phyloP scores from a whole-genome alignment of 2,888 invertebrate genomes.

The Odontocerum albicorne region DNA sequence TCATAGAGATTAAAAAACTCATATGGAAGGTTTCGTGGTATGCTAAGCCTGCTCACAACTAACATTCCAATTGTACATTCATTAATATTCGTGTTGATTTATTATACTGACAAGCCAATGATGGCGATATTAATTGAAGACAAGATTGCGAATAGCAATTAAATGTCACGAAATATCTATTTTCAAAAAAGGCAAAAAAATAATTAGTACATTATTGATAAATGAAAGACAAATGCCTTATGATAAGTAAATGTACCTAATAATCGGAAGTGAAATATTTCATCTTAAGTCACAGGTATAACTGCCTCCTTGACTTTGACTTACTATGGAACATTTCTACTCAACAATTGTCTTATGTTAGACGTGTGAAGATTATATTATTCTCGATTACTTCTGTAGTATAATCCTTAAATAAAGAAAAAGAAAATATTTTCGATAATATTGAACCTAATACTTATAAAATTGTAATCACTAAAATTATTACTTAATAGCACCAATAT shows the following conservation, averaged over 20 bases:
- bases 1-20: too few relatives aligned
- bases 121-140: too few relatives aligned
- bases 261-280: slow-evolving; percentile 18
- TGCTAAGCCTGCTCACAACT: slow-evolving; percentile 29
- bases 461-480: slow-evolving; percentile 35
- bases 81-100: too few relatives aligned
- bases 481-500: slow-evolving; percentile 37
- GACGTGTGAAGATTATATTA: slow-evolving; percentile 3
- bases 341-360: slow-evolving; percentile 22
- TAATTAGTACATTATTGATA: not conserved
- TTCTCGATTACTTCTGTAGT: slow-evolving; percentile 20
- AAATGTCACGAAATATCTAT: slow-evolving; percentile 2
- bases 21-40: slow-evolving; percentile 21
- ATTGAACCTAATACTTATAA: slow-evolving; percentile 35
- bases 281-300: slow-evolving; percentile 10
- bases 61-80: slow-evolving; percentile 32
- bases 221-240: slow-evolving; percentile 33
- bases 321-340: slow-evolving; percentile 14
- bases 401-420: slow-evolving; percentile 21
- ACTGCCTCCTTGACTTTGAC: slow-evolving; percentile 22
- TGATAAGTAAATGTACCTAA: slow-evolving; percentile 35
- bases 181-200: too few relatives aligned
- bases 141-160: too few relatives aligned
- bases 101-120: too few relatives aligned
- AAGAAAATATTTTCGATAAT: slow-evolving; percentile 36